Evolutionary conservation across 2,888 invertebrate species (phyloP).

Genomic region (Brachyopa scutellaris): DNA sequence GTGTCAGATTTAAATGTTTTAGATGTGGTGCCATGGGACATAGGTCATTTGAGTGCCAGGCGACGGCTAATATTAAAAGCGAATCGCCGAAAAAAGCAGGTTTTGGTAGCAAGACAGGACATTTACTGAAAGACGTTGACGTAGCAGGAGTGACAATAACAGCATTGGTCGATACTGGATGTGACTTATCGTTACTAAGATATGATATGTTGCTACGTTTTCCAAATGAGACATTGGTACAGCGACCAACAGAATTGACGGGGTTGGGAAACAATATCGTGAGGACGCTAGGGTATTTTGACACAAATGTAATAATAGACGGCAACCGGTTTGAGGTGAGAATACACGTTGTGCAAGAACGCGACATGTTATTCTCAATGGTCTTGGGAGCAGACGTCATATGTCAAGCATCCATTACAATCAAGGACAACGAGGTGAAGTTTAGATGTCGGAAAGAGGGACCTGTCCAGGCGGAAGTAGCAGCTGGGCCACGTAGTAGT

Average conservation of each 20-base stretch:
- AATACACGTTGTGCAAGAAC: slow-evolving; percentile 37
- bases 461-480: background rate
- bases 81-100: no score
- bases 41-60: background rate
- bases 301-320: slow-evolving; percentile 12
- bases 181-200: slow-evolving; percentile 17
- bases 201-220: slow-evolving; percentile 14
- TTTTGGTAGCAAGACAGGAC: background rate
- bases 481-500: background rate
- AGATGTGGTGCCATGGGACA: background rate
- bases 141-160: background rate
- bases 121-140: slow-evolving; percentile 4
- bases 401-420: background rate
- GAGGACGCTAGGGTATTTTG: slow-evolving; percentile 34
- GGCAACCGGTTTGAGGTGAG: slow-evolving; percentile 8
- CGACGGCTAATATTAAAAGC: background rate
- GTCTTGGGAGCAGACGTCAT: slow-evolving; percentile 21
- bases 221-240: slow-evolving; percentile 1
- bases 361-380: slow-evolving; percentile 30
- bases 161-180: background rate
- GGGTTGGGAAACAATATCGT: slow-evolving; percentile 23
- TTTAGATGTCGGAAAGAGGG: background rate
- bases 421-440: background rate
- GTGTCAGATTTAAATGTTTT: background rate
- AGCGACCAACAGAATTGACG: background rate